phyloP scores from a whole-genome alignment of 2,113 vertebrate genomes.

The Gila orcuttii region DNA sequence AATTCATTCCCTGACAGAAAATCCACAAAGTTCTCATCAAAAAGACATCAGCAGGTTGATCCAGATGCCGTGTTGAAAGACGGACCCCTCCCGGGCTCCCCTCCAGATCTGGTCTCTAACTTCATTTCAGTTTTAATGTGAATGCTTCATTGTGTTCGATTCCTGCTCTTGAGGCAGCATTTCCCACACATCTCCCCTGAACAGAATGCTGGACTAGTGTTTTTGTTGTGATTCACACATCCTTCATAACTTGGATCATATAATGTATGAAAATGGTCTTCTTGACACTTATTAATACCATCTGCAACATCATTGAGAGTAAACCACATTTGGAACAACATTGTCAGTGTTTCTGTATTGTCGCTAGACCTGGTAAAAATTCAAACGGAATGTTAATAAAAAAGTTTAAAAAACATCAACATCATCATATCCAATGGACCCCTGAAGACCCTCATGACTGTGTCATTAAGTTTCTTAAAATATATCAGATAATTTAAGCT shows the following conservation, averaged over 20 bases:
- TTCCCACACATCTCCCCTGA: conserved; percentile 6
- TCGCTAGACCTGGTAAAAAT: background rate
- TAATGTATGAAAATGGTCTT: conserved; percentile 19
- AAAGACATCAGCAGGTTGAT: background rate
- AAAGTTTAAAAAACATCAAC: background rate
- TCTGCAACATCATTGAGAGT: background rate
- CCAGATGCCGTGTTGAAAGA: conserved; percentile 10
- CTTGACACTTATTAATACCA: conserved; percentile 15
- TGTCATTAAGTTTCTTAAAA: background rate
- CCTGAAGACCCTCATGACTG: background rate
- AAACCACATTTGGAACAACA: background rate
- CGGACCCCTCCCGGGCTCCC: background rate
- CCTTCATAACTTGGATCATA: background rate
- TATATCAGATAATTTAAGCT: background rate
- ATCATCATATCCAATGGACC: background rate
- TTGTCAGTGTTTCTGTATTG: conserved; percentile 4
- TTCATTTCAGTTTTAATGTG: background rate
- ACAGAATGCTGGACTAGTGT: background rate
- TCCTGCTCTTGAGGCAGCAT: background rate
- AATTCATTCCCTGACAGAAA: conserved; percentile 10
- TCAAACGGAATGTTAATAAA: background rate
- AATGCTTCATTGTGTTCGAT: background rate
- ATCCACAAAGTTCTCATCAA: conserved; percentile 3
- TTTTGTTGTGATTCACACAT: conserved; percentile 20
- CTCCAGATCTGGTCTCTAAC: background rate